phyloP scores from a whole-genome alignment of 1,140 invertebrate species.

The Leptinotarsa lineolata region DNA sequence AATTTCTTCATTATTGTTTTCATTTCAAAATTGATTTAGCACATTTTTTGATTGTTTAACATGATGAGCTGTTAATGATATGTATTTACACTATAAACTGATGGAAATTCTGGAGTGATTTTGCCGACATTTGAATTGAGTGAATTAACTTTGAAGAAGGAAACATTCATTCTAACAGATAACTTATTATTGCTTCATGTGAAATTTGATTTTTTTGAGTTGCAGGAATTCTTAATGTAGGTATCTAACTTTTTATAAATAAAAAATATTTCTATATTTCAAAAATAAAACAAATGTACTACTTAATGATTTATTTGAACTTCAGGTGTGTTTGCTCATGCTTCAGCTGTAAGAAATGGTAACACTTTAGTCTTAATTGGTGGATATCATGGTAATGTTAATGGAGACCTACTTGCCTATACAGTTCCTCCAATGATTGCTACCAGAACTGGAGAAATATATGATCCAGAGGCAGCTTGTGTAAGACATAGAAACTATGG shows the following conservation, averaged over 20 bases:
- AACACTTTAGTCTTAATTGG: conserved; percentile 85
- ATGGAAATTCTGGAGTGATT: too few relatives aligned
- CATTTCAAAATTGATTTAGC: too few relatives aligned
- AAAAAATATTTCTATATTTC: neutral
- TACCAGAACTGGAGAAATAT: conserved; percentile 62
- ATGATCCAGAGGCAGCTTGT: conserved; percentile 74
- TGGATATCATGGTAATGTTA: conserved; percentile 91
- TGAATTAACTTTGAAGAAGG: too few relatives aligned
- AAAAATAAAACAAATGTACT: neutral
- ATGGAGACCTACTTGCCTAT: conserved; percentile 78
- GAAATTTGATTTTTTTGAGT: neutral
- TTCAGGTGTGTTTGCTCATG: conserved; percentile 80
- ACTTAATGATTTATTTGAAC: neutral
- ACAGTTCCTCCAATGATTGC: conserved; percentile 76
- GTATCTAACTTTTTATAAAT: conserved; percentile 5
- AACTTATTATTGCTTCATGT: too few relatives aligned
- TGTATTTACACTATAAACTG: too few relatives aligned
- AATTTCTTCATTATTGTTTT: too few relatives aligned
- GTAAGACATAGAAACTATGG: conserved; percentile 72
- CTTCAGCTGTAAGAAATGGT: conserved; percentile 75
- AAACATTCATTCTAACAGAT: too few relatives aligned
- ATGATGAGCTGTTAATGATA: too few relatives aligned
- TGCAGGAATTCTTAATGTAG: neutral
- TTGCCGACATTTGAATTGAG: too few relatives aligned
- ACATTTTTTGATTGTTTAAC: too few relatives aligned